Percentiles rank a stretch among this genome's conserved stretches.
Evolutionary conservation across 2,113 vertebrate genomes (phyloP).

Genomic region (Pollachius pollachius): DNA sequence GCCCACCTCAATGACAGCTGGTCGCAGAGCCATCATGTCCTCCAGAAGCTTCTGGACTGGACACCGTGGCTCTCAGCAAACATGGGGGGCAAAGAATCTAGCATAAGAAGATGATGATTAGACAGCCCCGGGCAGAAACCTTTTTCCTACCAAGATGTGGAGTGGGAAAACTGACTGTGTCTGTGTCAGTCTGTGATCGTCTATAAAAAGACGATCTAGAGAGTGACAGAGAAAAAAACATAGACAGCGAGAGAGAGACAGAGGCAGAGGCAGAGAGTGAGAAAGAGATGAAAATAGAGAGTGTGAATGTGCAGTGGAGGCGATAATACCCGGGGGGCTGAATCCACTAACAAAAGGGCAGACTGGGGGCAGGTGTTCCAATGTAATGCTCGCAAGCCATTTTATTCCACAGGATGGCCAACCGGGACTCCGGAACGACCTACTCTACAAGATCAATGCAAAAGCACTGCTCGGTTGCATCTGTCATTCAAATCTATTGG

Average conservation of each 20-base stretch:
- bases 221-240: background rate
- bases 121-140: too few relatives aligned
- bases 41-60: too few relatives aligned
- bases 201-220: background rate
- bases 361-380: slow-evolving; percentile 53
- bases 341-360: slow-evolving; percentile 61
- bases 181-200: too few relatives aligned
- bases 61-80: too few relatives aligned
- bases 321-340: slow-evolving; percentile 40
- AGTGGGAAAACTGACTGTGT: too few relatives aligned
- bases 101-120: too few relatives aligned
- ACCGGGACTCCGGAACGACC: slow-evolving; percentile 48
- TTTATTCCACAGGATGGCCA: slow-evolving; percentile 40
- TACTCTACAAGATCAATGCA: slow-evolving; percentile 29
- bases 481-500: slow-evolving; percentile 26
- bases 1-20: too few relatives aligned
- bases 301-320: slow-evolving; percentile 34
- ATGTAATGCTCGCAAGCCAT: slow-evolving; percentile 50
- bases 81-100: too few relatives aligned
- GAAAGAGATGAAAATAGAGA: slow-evolving; percentile 28
- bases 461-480: slow-evolving; percentile 27
- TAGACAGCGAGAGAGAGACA: background rate
- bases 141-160: too few relatives aligned
- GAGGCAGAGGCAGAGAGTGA: background rate
- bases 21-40: too few relatives aligned